Evolutionary conservation across 2,113 vertebrate species (phyloP).

Genomic region (Ardeotis arabs): DNA sequence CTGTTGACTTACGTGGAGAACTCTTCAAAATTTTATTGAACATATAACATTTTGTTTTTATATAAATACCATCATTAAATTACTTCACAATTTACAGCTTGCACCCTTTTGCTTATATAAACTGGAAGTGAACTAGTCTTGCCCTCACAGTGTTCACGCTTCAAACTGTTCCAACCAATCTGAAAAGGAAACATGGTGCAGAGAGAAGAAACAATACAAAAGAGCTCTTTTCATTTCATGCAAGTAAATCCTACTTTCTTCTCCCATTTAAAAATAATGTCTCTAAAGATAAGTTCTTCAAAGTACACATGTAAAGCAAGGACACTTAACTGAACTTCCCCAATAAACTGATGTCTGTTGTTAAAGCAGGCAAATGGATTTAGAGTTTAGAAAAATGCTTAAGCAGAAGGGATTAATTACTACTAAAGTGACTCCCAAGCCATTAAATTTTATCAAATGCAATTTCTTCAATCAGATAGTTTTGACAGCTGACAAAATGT

Average conservation of each 20-base stretch:
- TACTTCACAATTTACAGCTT: not conserved
- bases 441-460: constrained; percentile 36
- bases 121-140: not conserved
- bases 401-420: constrained; percentile 35
- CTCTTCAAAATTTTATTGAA: constrained; percentile 2
- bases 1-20: not conserved
- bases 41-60: not conserved
- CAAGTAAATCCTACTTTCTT: not conserved
- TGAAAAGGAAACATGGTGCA: not conserved
- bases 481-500: constrained; percentile 51
- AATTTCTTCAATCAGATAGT: not conserved
- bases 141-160: not conserved
- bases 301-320: not conserved
- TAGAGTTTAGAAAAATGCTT: not conserved
- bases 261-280: not conserved
- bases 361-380: constrained; percentile 17
- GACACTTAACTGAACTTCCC: not conserved
- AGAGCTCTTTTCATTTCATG: not conserved
- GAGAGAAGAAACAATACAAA: not conserved
- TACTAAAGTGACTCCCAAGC: constrained; percentile 14
- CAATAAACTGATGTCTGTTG: not conserved
- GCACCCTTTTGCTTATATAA: not conserved
- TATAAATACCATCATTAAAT: constrained; percentile 2
- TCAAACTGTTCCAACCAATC: not conserved
- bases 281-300: not conserved